Base-by-base conservation (phyloP, 1,140 invertebrate species). In the Riptortus pedestris region DNA sequence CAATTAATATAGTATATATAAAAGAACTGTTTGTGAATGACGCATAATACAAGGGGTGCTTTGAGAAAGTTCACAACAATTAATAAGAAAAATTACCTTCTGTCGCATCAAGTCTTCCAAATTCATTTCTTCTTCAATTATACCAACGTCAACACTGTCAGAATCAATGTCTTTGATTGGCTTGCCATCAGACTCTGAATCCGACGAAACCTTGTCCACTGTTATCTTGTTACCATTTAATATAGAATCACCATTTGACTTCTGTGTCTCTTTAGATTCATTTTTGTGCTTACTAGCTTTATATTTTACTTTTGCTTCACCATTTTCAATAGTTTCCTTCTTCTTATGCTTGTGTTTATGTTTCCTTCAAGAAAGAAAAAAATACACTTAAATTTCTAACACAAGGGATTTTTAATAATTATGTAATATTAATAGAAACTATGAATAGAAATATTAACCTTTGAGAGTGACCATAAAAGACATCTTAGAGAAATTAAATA, bases 81-180 rank as follows among this genome's bases (percentile, higher is more conserved):
- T n/a, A n/a, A n/a, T n/a, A n/a, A n/a, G n/a, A n/a, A n/a, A 47
- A 60, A 63, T 64, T 72, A 87, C 88, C 76, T 92, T 92, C 74
- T 91, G 88, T 70, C 85, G 85, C 88, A 91, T 91, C 64, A 93
- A 75, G 67, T 92, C 90, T 72, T 92, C 90, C 7, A 92, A 74
- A 74, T 92, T 90, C 65, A 91, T 83, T 69, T 92, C 90, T 71
- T 91, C 88, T 73, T 91, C 88, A 62, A 89, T 84, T 27, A 88
- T 81, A 5, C 81, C 80, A 61, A 88, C 80, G 70, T 88, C 85
- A 28, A 87, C 78, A 64, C 79, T 79, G 66, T 83, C 87, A 66
- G 85, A 88, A 67, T 85, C 85, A 67, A 83, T 81, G 71, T 89
- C 87, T 48, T 69, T 66, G 69, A 85, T 72, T 66, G 80, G 81